phyloP scores from a whole-genome alignment of 1,140 invertebrate genomes.

The Ooceraea biroi region DNA sequence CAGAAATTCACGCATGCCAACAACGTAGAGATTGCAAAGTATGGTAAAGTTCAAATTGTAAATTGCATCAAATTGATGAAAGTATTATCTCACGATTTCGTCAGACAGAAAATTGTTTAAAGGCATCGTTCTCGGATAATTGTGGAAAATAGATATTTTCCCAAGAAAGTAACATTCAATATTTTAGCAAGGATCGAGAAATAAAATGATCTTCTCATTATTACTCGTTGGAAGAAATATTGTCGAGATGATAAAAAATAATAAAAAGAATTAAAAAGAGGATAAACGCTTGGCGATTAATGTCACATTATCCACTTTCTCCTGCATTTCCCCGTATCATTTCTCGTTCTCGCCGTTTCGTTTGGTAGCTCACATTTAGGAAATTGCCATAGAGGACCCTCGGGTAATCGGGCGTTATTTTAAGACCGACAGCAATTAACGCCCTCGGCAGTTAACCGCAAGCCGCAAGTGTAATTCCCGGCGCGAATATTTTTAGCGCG shows the following conservation, averaged over 20 bases:
- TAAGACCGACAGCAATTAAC: slow-evolving; percentile 70
- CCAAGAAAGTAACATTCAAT: neutral
- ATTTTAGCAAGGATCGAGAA: neutral
- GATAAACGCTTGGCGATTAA: slow-evolving; percentile 12
- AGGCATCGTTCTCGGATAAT: neutral
- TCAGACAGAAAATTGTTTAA: neutral
- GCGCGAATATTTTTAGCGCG: slow-evolving; percentile 64
- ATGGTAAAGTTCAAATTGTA: slow-evolving; percentile 26
- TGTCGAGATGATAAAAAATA: neutral
- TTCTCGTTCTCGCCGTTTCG: slow-evolving; percentile 1
- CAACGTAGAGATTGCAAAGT: slow-evolving; percentile 37
- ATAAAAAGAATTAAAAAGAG: slow-evolving; percentile 27
- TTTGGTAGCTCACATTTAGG: slow-evolving; percentile 60
- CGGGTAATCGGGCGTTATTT: slow-evolving; percentile 71
- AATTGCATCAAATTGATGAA: slow-evolving; percentile 22
- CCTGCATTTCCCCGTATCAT: neutral
- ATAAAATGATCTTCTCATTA: neutral
- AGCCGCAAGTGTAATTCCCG: slow-evolving; percentile 42
- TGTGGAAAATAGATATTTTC: neutral
- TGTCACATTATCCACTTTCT: neutral
- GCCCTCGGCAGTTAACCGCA: slow-evolving; percentile 53
- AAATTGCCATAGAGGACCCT: slow-evolving; percentile 53
- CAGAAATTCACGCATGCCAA: slow-evolving; percentile 40
- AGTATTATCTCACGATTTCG: neutral
- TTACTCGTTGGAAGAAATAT: too few relatives aligned